Evolutionary conservation across 1,140 invertebrate species (phyloP).

Genomic region (Calliphora vicina): DNA sequence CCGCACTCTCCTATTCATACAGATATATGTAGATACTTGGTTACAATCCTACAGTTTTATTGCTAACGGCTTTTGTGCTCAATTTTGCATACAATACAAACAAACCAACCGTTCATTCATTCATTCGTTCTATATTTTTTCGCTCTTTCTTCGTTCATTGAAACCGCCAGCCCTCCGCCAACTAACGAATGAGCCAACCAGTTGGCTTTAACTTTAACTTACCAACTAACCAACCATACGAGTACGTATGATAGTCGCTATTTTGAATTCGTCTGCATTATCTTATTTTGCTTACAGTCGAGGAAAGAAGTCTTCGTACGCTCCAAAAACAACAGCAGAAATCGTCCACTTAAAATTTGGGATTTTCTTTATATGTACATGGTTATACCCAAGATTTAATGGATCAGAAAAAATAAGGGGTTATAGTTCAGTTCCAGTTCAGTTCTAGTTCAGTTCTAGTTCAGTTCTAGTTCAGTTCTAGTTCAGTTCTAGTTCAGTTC

Average conservation of each 20-base stretch:
- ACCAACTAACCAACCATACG: neutral
- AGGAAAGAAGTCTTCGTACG: neutral
- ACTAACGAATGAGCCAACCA: neutral
- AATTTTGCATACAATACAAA: conserved; percentile 17
- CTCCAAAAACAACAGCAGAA: neutral
- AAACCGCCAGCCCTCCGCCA: neutral
- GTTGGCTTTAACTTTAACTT: neutral
- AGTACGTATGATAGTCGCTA: neutral
- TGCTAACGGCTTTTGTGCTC: conserved; percentile 8
- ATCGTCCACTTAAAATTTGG: neutral
- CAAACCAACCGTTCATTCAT: neutral
- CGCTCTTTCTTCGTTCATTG: neutral
- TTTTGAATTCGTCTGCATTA: neutral
- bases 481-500: no score
- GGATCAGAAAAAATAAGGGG: no score
- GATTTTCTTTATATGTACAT: no score
- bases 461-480: no score
- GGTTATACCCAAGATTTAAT: no score
- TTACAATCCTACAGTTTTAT: neutral
- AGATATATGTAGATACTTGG: neutral
- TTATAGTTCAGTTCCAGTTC: no score
- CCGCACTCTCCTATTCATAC: neutral
- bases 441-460: no score
- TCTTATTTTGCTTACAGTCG: neutral
- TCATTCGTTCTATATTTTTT: neutral